phyloP scores from a whole-genome alignment of 92 coral and sea anemone species.

The Blastomussa wellsi region DNA sequence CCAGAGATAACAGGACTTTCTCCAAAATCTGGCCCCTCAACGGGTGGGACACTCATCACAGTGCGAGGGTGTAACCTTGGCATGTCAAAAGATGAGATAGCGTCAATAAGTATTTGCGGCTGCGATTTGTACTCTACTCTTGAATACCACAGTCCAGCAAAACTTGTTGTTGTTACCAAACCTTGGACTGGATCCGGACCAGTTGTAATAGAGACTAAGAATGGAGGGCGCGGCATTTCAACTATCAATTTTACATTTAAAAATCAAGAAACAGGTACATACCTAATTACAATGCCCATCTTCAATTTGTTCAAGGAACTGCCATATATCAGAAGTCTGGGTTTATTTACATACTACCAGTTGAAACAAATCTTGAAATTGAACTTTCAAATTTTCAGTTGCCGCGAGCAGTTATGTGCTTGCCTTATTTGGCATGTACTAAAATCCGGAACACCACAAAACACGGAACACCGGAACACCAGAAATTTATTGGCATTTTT shows the following conservation, averaged over 20 bases:
- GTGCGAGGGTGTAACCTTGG: slow-evolving; percentile 91
- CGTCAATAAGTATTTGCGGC: slow-evolving; percentile 74
- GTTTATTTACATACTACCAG: too few species aligned
- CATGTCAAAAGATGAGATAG: slow-evolving; percentile 67
- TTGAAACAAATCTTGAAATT: too few species aligned
- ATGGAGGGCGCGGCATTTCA: slow-evolving; percentile 94
- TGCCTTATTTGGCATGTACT: too few species aligned
- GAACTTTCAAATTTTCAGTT: too few species aligned
- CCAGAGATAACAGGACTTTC: slow-evolving; percentile 97
- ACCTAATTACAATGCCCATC: too few species aligned
- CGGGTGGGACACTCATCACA: slow-evolving; percentile 87
- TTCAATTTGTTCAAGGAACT: too few species aligned
- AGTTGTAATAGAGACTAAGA: slow-evolving; percentile 80
- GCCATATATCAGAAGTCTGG: too few species aligned
- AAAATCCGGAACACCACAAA: too few species aligned
- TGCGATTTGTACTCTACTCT: slow-evolving; percentile 70
- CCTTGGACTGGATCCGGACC: slow-evolving; percentile 97
- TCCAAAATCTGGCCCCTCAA: slow-evolving; percentile 87
- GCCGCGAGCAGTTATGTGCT: too few species aligned
- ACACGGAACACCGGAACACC: too few species aligned
- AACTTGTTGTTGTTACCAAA: slow-evolving; percentile 74
- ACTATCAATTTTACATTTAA: slow-evolving; percentile 71
- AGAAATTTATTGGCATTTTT: too few species aligned
- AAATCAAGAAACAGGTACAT: slow-evolving; percentile 16
- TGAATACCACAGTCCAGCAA: slow-evolving; percentile 95